Base-by-base conservation (phyloP, 2,888 invertebrate genomes). In the Apamea monoglypha region DNA sequence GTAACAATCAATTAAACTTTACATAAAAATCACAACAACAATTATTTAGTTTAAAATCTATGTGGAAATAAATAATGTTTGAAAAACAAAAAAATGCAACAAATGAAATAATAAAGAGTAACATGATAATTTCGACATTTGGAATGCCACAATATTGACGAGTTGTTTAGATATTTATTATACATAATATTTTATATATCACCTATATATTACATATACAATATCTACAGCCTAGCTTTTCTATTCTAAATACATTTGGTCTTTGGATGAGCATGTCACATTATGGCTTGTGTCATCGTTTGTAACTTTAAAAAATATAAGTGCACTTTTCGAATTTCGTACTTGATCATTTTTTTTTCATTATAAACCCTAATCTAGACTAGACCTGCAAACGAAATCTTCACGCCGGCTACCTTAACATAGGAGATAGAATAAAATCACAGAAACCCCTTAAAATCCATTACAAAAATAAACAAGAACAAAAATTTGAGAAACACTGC, bases 241-340 rank as follows among this genome's bases (percentile, higher is more conserved):
- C 93, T 96, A 96, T 92, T 93, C 95, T 96, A 96, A 94, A 94
- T 94, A 96, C 95, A 96, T 96, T 96, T 96, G 96, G 96, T 97
- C 96, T 97, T 96, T 96, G 96, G 96, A 95, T 96, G 96, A 96
- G 96, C 96, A 94, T 96, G 95, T 96, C 94, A 96, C 95, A 92
- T 94, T 96, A 96, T 96, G 96, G 96, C 96, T 93, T 95, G 93
- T 94, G 94, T 95, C 94, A 94, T 95, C 93, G 92, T 94, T 94
- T 95, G 93, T 95, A 93, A 93, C 91, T 94, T 94, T 95, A 94
- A 95, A 96, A 93, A 94, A 95, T 94, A 94, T 96, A 96, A 97
- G 96, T 96, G 96, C 96, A 97, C 96, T 96, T 96, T 92, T 94
- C 87, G 90, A 95, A 95, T 96, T 95, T 94, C 91, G 92, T 95